These are phyloP conservation scores for Bhutanitis thaidina DNA, from an alignment of 2,888 invertebrate genomes.

Conservation along the genomic window DNA sequence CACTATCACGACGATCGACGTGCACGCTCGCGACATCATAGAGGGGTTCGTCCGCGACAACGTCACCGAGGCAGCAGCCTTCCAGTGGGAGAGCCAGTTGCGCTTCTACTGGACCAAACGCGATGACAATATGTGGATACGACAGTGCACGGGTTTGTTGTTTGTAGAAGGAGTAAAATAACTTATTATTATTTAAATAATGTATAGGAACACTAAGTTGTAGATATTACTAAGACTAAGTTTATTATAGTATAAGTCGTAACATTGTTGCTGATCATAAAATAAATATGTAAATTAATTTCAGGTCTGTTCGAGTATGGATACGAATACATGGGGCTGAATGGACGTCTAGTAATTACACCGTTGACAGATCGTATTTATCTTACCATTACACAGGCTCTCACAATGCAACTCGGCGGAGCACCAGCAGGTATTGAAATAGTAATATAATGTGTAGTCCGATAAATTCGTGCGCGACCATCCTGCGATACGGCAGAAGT, in stretches of 20 bases:
- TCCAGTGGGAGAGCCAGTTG: conserved; percentile 96
- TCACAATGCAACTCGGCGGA: conserved; percentile 94
- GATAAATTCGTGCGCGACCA: no score
- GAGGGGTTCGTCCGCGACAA: conserved; percentile 90
- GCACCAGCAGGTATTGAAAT: conserved; percentile 87
- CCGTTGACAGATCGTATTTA: conserved; percentile 96
- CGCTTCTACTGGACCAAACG: conserved; percentile 94
- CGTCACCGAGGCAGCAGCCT: conserved; percentile 90
- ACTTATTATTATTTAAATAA: no score
- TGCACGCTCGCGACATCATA: conserved; percentile 94
- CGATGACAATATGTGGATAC: conserved; percentile 88
- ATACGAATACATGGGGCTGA: conserved; percentile 97
- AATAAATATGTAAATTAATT: no score
- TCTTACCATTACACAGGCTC: conserved; percentile 94
- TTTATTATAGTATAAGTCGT: no score
- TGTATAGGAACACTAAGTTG: no score
- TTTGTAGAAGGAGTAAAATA: no score
- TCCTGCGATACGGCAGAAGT: no score
- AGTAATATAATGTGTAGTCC: background rate
- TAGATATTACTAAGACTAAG: no score
- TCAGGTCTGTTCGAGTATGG: conserved; percentile 92
- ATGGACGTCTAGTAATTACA: conserved; percentile 94
- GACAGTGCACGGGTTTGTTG: conserved; percentile 86
- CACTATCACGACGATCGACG: conserved; percentile 93
- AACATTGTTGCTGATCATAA: no score